Evolutionary conservation across 2,797 vertebrate species (phyloP).

Genomic region (Danio albolineatus): DNA sequence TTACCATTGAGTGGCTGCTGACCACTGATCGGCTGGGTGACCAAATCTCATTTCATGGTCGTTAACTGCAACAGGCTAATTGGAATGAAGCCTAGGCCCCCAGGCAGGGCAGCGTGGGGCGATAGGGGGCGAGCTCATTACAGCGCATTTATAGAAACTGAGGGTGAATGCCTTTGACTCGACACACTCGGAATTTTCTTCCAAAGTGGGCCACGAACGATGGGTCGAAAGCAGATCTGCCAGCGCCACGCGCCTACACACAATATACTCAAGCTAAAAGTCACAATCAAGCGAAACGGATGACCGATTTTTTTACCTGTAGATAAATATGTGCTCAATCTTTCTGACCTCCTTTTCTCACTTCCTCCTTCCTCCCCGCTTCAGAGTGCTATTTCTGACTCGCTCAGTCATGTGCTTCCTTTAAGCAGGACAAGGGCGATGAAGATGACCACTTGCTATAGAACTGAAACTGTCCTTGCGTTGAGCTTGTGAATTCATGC

Average conservation of each 20-base stretch:
- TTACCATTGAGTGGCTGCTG: conserved; percentile 51
- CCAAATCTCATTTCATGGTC: conserved; percentile 77
- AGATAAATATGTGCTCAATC: conserved; percentile 38
- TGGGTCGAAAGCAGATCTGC: conserved; percentile 26
- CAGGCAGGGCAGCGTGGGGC: conserved; percentile 47
- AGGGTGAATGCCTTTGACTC: conserved; percentile 54
- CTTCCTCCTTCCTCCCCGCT: conserved; percentile 27
- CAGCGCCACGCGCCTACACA: not conserved
- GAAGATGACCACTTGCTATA: conserved; percentile 51
- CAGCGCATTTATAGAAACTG: conserved; percentile 46
- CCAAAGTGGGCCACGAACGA: conserved; percentile 53
- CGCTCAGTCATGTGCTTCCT: conserved; percentile 56
- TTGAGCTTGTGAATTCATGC: not conserved
- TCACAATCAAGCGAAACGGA: not conserved
- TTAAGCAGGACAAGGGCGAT: conserved; percentile 63
- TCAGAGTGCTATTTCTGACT: conserved; percentile 53
- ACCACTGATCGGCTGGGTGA: conserved; percentile 67
- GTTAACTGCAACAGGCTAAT: conserved; percentile 78
- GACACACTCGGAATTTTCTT: conserved; percentile 53
- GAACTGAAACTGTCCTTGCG: conserved; percentile 15
- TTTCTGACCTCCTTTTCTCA: conserved; percentile 41
- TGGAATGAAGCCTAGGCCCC: conserved; percentile 67
- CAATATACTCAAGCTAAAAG: conserved; percentile 11
- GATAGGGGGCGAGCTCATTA: conserved; percentile 50
- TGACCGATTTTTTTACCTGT: conserved; percentile 2